Evolutionary conservation across 2,113 vertebrate species (phyloP), one percentile per base, ranked within the genome.

Genomic region (Megalops atlanticus): DNA sequence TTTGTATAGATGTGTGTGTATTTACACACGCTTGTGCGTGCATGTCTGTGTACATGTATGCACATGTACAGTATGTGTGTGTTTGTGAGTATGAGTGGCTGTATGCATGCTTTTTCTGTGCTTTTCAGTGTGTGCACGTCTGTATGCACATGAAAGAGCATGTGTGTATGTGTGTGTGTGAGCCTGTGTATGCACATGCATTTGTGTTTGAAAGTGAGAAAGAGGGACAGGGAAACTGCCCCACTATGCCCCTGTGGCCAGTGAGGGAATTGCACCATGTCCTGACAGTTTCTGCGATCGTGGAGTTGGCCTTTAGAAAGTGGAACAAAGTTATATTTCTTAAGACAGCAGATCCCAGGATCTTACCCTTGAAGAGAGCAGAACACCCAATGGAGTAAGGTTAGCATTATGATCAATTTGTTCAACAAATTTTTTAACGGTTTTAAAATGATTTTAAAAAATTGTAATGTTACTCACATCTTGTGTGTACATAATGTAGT

Each of bases 401-500:
- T 5, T 49, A 74, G 36, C 72, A 74, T 74, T 43, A 76, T 31
- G 43, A 27, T 45, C 16, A 58, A 54, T 45, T 47, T 39, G 36
- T 36, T 77, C 27, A 12, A 74, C 36, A 39, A 31, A 76, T 11
- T n/a, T n/a, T n/a, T n/a, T n/a, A n/a, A n/a, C n/a, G n/a, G n/a
- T n/a, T n/a, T n/a, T n/a, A n/a, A n/a, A n/a, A n/a, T n/a, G n/a
- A n/a, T n/a, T 47, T 47, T 38, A 77, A 38, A 18, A 12, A 18
- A 36, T 77, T 7, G n/a, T n/a, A 43, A 68, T 52, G 72, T 52
- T 87, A 85, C 87, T 91, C 87, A 84, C 82, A 64, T 81, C 89
- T 82, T 85, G 84, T 72, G 82, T 94, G 92, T 94, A 93, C 89
- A 92, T 91, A 91, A 86, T 88, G 92, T 93, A 91, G 92, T 92